These are phyloP conservation scores for Mus spretus DNA, from an alignment of 2,797 vertebrate species.

Conservation along the genomic window DNA sequence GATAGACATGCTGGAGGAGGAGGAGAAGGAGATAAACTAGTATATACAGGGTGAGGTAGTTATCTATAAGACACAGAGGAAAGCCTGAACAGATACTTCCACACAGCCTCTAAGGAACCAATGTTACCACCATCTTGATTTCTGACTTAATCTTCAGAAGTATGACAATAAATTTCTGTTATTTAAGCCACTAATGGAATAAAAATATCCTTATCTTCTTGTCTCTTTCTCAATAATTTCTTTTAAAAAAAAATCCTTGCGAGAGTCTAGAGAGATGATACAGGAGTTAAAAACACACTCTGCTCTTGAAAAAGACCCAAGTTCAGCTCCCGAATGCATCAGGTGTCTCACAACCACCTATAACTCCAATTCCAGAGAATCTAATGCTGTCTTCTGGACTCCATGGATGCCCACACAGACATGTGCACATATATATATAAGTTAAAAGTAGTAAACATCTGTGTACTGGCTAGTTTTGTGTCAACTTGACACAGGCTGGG, in stretches of 20 bases:
- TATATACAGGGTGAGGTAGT: background rate
- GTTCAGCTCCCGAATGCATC: background rate
- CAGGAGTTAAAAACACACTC: background rate
- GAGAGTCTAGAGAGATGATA: background rate
- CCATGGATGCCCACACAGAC: background rate
- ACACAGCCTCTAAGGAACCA: background rate
- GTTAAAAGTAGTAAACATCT: background rate
- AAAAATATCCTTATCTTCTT: background rate
- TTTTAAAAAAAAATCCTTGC: background rate
- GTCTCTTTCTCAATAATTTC: background rate
- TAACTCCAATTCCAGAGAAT: background rate
- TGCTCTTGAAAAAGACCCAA: background rate
- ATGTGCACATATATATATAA: background rate
- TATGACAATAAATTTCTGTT: background rate
- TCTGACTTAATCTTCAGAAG: background rate
- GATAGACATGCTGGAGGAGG: background rate
- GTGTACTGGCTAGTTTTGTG: too few relatives aligned
- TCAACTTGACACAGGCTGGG: too few relatives aligned
- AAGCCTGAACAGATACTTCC: background rate
- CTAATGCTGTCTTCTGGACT: background rate
- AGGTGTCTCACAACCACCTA: background rate
- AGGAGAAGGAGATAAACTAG: background rate
- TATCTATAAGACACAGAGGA: background rate
- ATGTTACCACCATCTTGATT: background rate
- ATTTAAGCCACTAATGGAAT: background rate